Base-by-base conservation (phyloP, 1,140 invertebrate genomes). In the Odontomachus brunneus region DNA sequence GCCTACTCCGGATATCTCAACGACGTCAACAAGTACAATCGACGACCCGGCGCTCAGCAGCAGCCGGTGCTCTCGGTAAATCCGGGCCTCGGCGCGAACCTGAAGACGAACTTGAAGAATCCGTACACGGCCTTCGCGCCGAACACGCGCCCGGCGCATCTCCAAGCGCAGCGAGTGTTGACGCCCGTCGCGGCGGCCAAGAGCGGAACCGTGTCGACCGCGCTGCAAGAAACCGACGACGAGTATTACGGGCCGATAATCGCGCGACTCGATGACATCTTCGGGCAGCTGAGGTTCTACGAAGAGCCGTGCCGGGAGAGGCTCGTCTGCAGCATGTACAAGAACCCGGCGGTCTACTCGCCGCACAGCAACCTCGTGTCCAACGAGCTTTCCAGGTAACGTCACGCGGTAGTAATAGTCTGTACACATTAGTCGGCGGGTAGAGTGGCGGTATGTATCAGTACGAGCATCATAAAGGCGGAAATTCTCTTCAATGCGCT, bases 281-380 rank as follows among this genome's bases (percentile, higher is more conserved):
- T 98, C 48, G 93, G 91, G 9, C 95, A 96, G 57, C 91, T 98
- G 57, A 96, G 96, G 26, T 94, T 95, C 85, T 91, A 90, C 0
- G 97, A 97, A 3, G 96, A 97, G 84, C 94, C 95, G 0, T 98
- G 97, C 91, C 95, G 95, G 75, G 97, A 98, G 89, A 94, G 97
- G 85, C 95, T 97, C 1, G 95, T 98, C 1, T 98, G 97, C 91
- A 96, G 96, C 81, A 96, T 98, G 95, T 98, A 98, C 93, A 97
- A 97, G 89, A 96, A 96, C 89, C 97, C 97, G 1, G 92, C 94
- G 29, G 95, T 95, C 82, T 97, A 96, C 88, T 96, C 96, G 83
- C 97, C 97, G 0, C 96, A 97, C 91, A 98, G 97, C 91, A 98
- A 98, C 93, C 94, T 97, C 53, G 95, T 98, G 5, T 98, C 97